Evolutionary conservation across 1,140 invertebrate genomes (phyloP).

Genomic region (Centruroides sculpturatus): DNA sequence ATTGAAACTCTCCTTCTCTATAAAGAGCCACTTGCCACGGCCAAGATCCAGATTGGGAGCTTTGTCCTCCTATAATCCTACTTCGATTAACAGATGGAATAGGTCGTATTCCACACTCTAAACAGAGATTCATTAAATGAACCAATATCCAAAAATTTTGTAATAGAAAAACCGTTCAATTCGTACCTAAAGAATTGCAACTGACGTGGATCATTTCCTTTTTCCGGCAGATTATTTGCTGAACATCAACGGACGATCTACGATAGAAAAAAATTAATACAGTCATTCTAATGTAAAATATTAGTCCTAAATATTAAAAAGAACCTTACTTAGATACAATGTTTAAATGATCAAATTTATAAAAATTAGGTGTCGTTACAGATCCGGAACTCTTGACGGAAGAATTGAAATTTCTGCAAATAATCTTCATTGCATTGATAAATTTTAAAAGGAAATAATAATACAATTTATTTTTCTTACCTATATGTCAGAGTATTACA

Average conservation of each 20-base stretch:
- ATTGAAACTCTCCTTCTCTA: slow-evolving; percentile 70
- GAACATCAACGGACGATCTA: slow-evolving; percentile 46
- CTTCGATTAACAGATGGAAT: slow-evolving; percentile 40
- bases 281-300: no score
- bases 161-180: no score
- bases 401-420: no score
- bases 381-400: no score
- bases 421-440: no score
- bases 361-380: no score
- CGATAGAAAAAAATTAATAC: neutral
- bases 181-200: slow-evolving; percentile 41
- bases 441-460: no score
- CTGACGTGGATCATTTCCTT: slow-evolving; percentile 48
- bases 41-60: neutral
- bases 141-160: no score
- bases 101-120: slow-evolving; percentile 52
- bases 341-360: no score
- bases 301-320: no score
- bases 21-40: slow-evolving; percentile 4
- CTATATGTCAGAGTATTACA: slow-evolving; percentile 61
- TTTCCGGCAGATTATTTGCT: slow-evolving; percentile 41
- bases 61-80: slow-evolving; percentile 3
- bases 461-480: slow-evolving; percentile 32
- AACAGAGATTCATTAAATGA: neutral
- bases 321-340: no score